These are phyloP conservation scores for Xiphophorus maculatus DNA, from an alignment of 2,113 vertebrate species.

Conservation along the genomic window DNA sequence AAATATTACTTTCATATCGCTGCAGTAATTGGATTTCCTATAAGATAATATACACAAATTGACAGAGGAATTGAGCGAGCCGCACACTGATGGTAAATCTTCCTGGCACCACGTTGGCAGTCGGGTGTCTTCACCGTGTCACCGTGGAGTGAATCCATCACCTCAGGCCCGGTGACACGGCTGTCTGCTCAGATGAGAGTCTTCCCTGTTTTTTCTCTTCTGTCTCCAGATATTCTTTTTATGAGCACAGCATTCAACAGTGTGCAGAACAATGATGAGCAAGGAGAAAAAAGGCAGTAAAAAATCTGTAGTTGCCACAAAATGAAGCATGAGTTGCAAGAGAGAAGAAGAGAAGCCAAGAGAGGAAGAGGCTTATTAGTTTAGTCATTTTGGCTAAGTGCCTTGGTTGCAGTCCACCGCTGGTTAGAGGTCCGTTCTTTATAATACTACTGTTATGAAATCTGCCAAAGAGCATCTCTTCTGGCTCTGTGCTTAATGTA, in stretches of 20 bases:
- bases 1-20: slow-evolving; percentile 65
- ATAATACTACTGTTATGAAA: slow-evolving; percentile 73
- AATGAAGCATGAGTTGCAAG: slow-evolving; percentile 27
- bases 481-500: slow-evolving; percentile 74
- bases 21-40: slow-evolving; percentile 65
- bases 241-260: slow-evolving; percentile 1
- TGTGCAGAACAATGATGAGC: slow-evolving; percentile 8
- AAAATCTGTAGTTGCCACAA: slow-evolving; percentile 17
- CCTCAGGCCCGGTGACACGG: slow-evolving; percentile 15
- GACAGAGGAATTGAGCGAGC: slow-evolving; percentile 60
- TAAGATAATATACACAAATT: slow-evolving; percentile 68
- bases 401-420: slow-evolving; percentile 40
- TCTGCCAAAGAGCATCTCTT: slow-evolving; percentile 69
- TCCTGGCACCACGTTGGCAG: slow-evolving; percentile 39
- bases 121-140: slow-evolving; percentile 27
- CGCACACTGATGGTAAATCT: slow-evolving; percentile 40
- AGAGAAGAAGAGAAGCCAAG: slow-evolving; percentile 6
- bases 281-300: slow-evolving; percentile 19
- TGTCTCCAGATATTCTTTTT: slow-evolving; percentile 2
- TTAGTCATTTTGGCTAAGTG: slow-evolving; percentile 54
- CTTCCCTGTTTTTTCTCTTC: slow-evolving; percentile 20
- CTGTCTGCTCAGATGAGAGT: slow-evolving; percentile 29
- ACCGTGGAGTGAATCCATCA: slow-evolving; percentile 31
- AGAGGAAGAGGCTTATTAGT: slow-evolving; percentile 34
- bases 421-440: slow-evolving; percentile 64